Evolutionary conservation across 2,113 vertebrate genomes (phyloP), one percentile per base, ranked within the genome.

Genomic region (Rafetus swinhoei): DNA sequence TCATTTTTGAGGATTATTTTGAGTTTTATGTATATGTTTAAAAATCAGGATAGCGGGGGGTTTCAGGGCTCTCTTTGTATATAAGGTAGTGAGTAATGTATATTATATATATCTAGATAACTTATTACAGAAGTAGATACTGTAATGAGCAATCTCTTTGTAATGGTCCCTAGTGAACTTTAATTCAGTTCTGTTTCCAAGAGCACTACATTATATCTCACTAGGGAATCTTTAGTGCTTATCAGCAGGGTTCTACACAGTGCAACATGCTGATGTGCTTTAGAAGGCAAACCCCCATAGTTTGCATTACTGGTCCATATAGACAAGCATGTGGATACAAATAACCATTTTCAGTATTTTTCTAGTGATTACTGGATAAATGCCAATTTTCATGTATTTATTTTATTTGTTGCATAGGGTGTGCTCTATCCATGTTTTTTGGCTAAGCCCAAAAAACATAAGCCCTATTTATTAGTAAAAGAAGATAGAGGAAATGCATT

Each of bases 401-500:
- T 59, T 25, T 72, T 19, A 19, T 35, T n/a, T 65, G 27, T 65
- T 69, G 29, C 8, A 32, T 69, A n/a, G 4, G 9, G n/a, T 32
- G n/a, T 72, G 65, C 65, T 35, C n/a, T 72, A 21, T 35, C 21
- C 16, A 72, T 35, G 9, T 35, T 72, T 72, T 35, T 5, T 72
- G n/a, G 19, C 65, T 35, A 35, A 72, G 9, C 18, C n/a, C n/a
- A 8, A 72, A 69, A 72, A 21, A 35, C 65, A 72, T 32, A 72
- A 72, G 65, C 16, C n/a, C 9, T 72, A 53, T 3, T 39, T 69
- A 86, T 77, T 2, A 81, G 83, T 39, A 65, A 82, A 80, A 74
- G 10, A 13, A 9, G 1, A 1, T 0, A 54, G 54, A 0, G 2
- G 2, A 79, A 56, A 84, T 3, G 2, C 81, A 82, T 59, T 81